Evolutionary conservation across 2,888 invertebrate species (phyloP).

Genomic region (Caenorhabditis drosophilae): DNA sequence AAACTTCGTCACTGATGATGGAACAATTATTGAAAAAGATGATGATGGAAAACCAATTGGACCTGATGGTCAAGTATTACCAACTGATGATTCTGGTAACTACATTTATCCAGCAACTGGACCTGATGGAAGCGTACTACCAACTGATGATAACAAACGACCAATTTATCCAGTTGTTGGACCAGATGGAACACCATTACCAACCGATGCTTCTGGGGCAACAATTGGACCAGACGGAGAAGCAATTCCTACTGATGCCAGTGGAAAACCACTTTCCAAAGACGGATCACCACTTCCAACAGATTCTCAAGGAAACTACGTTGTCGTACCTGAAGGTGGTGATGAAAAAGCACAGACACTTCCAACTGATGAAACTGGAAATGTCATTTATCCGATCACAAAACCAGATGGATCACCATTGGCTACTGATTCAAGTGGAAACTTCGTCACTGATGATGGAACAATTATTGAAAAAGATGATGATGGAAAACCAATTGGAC

Average conservation of each 20-base stretch:
- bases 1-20: constrained; percentile 27
- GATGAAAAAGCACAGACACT: neutral
- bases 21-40: constrained; percentile 15
- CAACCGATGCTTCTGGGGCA: constrained; percentile 41
- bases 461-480: constrained; percentile 24
- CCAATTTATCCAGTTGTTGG: constrained; percentile 30
- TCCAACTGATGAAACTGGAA: constrained; percentile 32
- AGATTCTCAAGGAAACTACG: constrained; percentile 21
- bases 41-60: constrained; percentile 30
- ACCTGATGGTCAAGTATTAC: constrained; percentile 18
- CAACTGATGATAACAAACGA: constrained; percentile 14
- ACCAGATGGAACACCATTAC: constrained; percentile 34
- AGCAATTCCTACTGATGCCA: constrained; percentile 45
- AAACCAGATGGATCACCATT: constrained; percentile 33
- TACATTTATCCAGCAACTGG: constrained; percentile 22
- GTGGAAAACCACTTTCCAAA: constrained; percentile 29
- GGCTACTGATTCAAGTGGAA: constrained; percentile 39
- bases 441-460: constrained; percentile 24
- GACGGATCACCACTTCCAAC: constrained; percentile 33
- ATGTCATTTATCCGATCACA: constrained; percentile 35
- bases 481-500: constrained; percentile 32
- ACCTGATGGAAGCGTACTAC: constrained; percentile 23
- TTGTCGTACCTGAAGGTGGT: constrained; percentile 3
- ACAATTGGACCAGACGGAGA: constrained; percentile 39
- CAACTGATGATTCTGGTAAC: constrained; percentile 39